These are phyloP conservation scores for Drosophila longiperda DNA, from an alignment of 2,888 invertebrate species.

Conservation along the genomic window DNA sequence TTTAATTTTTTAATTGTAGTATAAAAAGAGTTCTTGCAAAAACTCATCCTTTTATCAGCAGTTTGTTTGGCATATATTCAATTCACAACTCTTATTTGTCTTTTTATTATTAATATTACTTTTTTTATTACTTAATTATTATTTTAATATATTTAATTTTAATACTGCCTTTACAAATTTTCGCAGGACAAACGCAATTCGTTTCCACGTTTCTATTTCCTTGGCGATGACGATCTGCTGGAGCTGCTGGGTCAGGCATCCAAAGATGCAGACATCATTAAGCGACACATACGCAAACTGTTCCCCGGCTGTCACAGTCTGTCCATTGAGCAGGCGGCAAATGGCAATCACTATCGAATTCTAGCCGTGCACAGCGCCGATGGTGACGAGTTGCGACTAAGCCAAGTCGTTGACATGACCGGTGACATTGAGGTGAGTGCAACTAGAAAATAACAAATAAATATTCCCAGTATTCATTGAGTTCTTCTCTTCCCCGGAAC, in stretches of 20 bases:
- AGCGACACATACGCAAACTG: conserved; percentile 97
- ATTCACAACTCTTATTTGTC: not conserved
- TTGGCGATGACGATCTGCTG: conserved; percentile 98
- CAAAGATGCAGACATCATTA: conserved; percentile 93
- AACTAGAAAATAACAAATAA: not conserved
- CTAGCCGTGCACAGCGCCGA: conserved; percentile 86
- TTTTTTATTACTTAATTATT: not conserved
- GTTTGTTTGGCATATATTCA: not conserved
- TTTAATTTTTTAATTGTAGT: too few relatives aligned
- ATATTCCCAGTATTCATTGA: not conserved
- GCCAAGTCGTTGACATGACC: conserved; percentile 79
- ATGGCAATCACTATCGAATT: conserved; percentile 78
- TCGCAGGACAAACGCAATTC: conserved; percentile 94
- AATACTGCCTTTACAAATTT: not conserved
- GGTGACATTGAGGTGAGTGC: conserved; percentile 82
- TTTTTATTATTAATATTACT: not conserved
- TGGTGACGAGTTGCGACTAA: conserved; percentile 81
- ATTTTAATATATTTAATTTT: not conserved
- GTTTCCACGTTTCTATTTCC: conserved; percentile 98
- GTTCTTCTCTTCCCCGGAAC: not conserved
- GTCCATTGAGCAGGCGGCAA: conserved; percentile 85
- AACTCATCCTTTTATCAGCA: too few relatives aligned
- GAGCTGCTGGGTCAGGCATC: conserved; percentile 97
- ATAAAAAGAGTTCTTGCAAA: too few relatives aligned
- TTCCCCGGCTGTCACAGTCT: conserved; percentile 96